Conservation (phyloP, 2,797 vertebrate species). For the Apogon hyalosoma region DNA sequence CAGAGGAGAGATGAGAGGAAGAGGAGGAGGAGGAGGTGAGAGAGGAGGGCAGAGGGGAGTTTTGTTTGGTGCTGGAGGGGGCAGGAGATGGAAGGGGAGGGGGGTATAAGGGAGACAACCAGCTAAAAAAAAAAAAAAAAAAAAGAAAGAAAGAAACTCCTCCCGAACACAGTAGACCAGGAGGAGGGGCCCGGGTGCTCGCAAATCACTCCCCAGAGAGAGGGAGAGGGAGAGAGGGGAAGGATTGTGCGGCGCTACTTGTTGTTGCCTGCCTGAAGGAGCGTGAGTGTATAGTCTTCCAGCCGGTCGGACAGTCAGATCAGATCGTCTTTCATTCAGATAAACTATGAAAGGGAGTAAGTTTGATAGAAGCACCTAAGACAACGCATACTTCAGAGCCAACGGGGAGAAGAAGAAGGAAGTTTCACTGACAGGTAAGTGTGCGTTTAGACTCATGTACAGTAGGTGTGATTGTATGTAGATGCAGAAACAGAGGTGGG, state of each 20-base stretch:
- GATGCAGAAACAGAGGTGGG: conserved; percentile 4
- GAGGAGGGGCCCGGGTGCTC: conserved; percentile 66
- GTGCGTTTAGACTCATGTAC: conserved; percentile 8
- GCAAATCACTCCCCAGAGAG: conserved; percentile 76
- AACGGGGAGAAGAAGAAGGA: background rate
- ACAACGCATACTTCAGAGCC: background rate
- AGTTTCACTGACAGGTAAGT: conserved; percentile 57
- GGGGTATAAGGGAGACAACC: conserved; percentile 45
- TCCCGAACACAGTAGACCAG: conserved; percentile 63
- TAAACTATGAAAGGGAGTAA: conserved; percentile 36
- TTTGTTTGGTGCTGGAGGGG: conserved; percentile 56
- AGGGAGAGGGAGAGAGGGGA: conserved; percentile 40
- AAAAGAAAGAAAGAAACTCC: conserved; percentile 74
- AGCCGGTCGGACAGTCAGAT: conserved; percentile 40
- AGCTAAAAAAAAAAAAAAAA: conserved; percentile 59
- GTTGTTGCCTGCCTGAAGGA: conserved; percentile 75
- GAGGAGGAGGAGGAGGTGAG: conserved; percentile 13
- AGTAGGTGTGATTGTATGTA: conserved; percentile 30
- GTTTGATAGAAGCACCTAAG: background rate
- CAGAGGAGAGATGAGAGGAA: conserved; percentile 27
- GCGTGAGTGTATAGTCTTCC: conserved; percentile 47
- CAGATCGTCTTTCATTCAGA: conserved; percentile 42
- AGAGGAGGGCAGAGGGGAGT: conserved; percentile 32
- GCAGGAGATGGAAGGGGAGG: conserved; percentile 37
- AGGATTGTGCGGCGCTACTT: too few species aligned